phyloP scores from a whole-genome alignment of 1,140 invertebrate species.

The Drosophila orosa region DNA sequence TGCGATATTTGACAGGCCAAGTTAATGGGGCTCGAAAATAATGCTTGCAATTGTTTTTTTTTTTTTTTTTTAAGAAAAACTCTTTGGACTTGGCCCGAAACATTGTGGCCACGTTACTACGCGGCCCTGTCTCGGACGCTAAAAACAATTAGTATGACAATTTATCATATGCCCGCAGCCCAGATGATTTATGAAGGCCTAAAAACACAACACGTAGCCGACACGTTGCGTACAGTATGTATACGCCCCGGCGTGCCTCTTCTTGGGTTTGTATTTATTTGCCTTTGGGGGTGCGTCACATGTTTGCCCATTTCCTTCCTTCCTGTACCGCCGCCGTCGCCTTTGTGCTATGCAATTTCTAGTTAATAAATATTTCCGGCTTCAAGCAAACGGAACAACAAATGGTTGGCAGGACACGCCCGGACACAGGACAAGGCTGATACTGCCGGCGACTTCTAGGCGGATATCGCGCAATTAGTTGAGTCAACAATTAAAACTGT shows the following conservation, averaged over 20 bases:
- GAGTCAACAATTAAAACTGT: conserved; percentile 52
- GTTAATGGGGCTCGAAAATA: conserved; percentile 54
- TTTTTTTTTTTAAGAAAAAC: conserved; percentile 42
- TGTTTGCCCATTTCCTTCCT: conserved; percentile 79
- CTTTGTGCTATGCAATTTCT: conserved; percentile 72
- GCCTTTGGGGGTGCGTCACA: conserved; percentile 69
- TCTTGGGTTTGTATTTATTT: conserved; percentile 58
- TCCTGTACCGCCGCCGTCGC: conserved; percentile 38
- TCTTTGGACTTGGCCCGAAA: conserved; percentile 5
- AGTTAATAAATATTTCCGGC: conserved; percentile 80
- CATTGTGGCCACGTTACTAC: conserved; percentile 27
- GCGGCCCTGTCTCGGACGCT: conserved; percentile 66
- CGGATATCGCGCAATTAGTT: conserved; percentile 59
- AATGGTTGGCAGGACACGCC: conserved; percentile 50
- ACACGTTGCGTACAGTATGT: conserved; percentile 38
- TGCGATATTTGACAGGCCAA: conserved; percentile 65
- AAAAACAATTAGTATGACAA: conserved; percentile 84
- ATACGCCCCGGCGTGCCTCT: conserved; percentile 14
- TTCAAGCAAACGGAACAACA: conserved; percentile 31
- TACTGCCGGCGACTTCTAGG: conserved; percentile 7
- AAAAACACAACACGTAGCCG: conserved; percentile 46
- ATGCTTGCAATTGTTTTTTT: conserved; percentile 47
- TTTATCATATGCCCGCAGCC: conserved; percentile 77
- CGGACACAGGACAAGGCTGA: conserved; percentile 20
- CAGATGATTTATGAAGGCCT: conserved; percentile 77